Base-by-base conservation (phyloP, 2,888 invertebrate genomes). In the Erebia epiphron region DNA sequence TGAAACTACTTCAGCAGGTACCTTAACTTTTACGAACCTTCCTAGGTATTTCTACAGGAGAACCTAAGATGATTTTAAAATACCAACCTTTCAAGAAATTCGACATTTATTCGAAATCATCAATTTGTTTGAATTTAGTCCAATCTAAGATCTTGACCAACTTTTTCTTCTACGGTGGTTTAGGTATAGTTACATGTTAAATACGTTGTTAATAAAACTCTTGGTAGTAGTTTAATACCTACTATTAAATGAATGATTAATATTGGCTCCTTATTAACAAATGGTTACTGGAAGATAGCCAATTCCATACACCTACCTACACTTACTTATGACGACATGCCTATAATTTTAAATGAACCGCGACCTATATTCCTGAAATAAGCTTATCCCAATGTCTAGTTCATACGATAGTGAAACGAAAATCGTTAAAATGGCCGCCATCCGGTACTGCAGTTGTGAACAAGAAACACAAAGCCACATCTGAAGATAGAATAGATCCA, bases 341-440 rank as follows among this genome's bases (percentile, higher is more conserved):
- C 79, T 77, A 77, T 80, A 78, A 80, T 79, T 79, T 79, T 68
- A 70, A 73, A 74, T 73, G 58, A 77, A 72, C 71, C 72, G 72
- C 82, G 86, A 83, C 89, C 85, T 80, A 88, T 75, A 86, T 89
- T 82, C 82, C 79, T 76, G 77, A 77, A 80, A 76, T 78, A 75
- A 68, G 69, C 75, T 67, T 72, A 79, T 7, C 50, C 10, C 89
- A 91, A 91, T 91, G 91, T 91, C 91, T 91, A 90, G 90, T 90
- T 90, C 90, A 90, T 72, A 75, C 75, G 60, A 71, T 78, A 79
- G 76, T 63, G 72, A 75, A 79, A 79, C 74, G 66, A 72, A 76
- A 57, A 67, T 68, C 50, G 21, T 49, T 58, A 16, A 64, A 58
- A 43, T 14, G 46, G 13, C 61, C 65, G 56, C 10, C 56, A 64